Conservation (phyloP, 2,888 invertebrate species). For the Agrilus mali region DNA sequence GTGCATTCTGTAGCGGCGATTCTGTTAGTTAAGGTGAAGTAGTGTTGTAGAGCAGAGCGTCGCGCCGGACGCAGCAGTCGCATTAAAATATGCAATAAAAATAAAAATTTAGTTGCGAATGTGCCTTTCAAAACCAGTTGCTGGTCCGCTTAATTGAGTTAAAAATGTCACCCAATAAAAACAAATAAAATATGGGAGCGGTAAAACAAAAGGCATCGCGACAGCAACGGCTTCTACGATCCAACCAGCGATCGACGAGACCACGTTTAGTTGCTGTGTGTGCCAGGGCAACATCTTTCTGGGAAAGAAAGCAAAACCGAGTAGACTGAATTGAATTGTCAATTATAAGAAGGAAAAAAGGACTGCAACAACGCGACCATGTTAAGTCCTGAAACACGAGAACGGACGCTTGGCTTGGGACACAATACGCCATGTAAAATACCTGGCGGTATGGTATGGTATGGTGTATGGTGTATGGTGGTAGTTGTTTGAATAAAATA, state of each 20-base stretch:
- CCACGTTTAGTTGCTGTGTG: background rate
- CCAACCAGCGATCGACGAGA: slow-evolving; percentile 1
- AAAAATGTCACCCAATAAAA: slow-evolving; percentile 29
- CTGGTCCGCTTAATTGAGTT: slow-evolving; percentile 29
- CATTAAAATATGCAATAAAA: too few relatives aligned
- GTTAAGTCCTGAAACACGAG: slow-evolving; percentile 3
- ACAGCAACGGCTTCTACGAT: background rate
- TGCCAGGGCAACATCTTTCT: slow-evolving; percentile 21
- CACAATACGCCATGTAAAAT: too few relatives aligned
- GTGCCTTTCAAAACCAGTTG: slow-evolving; percentile 10
- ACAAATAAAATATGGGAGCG: slow-evolving; percentile 24
- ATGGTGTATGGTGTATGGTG: too few relatives aligned
- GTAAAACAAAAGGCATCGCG: slow-evolving; percentile 24
- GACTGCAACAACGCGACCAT: slow-evolving; percentile 7
- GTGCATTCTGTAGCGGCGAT: too few relatives aligned
- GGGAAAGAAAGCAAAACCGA: slow-evolving; percentile 22
- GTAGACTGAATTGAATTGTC: slow-evolving; percentile 31
- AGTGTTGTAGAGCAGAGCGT: too few relatives aligned
- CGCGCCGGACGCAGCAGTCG: too few relatives aligned
- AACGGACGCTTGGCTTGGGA: too few relatives aligned
- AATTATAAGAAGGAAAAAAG: slow-evolving; percentile 25
- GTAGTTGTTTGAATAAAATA: too few relatives aligned
- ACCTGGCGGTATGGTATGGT: too few relatives aligned
- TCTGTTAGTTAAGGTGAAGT: too few relatives aligned
- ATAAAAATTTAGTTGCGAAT: slow-evolving; percentile 4